Evolutionary conservation across 2,797 vertebrate species (phyloP).

Genomic region (Lutjanus campechanus): DNA sequence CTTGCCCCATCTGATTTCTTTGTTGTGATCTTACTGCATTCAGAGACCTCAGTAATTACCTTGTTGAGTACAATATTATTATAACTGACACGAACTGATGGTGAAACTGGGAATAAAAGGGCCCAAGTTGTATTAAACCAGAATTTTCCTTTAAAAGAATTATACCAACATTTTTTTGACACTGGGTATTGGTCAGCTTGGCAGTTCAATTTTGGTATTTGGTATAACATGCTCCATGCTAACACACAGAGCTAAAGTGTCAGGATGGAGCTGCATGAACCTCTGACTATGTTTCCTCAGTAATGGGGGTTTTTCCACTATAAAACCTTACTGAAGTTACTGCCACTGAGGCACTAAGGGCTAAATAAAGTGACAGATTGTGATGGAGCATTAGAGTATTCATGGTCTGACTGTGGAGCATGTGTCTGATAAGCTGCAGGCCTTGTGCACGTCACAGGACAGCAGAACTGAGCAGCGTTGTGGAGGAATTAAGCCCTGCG

Average conservation of each 20-base stretch:
- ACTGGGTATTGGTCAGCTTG: background rate
- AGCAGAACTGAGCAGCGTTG: conserved; percentile 75
- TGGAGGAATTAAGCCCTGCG: conserved; percentile 67
- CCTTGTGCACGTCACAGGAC: conserved; percentile 59
- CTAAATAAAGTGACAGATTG: conserved; percentile 68
- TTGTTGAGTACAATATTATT: background rate
- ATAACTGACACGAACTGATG: background rate
- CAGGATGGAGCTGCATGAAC: background rate
- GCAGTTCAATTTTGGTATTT: background rate
- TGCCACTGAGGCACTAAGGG: conserved; percentile 14
- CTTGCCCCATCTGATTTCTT: background rate
- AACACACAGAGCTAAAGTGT: background rate
- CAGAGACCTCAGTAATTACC: too few relatives aligned
- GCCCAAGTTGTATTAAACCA: background rate
- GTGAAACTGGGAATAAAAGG: background rate
- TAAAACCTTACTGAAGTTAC: background rate
- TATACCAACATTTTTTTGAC: background rate
- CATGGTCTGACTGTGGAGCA: conserved; percentile 45
- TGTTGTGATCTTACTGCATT: background rate
- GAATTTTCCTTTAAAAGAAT: background rate
- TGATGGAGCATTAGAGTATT: conserved; percentile 57
- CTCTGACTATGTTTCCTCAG: background rate
- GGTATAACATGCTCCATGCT: too few relatives aligned
- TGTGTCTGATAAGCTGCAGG: conserved; percentile 70
- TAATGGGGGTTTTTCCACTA: background rate